These are phyloP conservation scores for Ganaspis brasiliensis DNA, from an alignment of 2,888 invertebrate species.

Conservation along the genomic window DNA sequence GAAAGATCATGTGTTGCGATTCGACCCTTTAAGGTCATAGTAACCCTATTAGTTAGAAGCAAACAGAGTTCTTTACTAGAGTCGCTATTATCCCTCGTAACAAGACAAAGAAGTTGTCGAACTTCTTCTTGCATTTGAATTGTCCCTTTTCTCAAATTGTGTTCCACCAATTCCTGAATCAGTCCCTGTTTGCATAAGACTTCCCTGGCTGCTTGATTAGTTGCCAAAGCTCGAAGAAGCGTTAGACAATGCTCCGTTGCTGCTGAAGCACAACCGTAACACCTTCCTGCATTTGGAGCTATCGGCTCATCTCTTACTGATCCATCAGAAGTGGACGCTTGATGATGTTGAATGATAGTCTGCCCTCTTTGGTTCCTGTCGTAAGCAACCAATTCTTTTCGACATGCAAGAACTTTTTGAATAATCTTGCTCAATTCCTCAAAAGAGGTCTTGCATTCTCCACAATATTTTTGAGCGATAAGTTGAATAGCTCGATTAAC, in stretches of 20 bases:
- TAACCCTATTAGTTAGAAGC: conserved; percentile 91
- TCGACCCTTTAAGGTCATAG: conserved; percentile 89
- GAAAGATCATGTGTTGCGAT: conserved; percentile 88
- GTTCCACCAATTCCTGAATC: conserved; percentile 93
- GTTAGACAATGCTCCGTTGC: conserved; percentile 97
- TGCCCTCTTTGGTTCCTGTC: conserved; percentile 91
- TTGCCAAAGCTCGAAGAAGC: conserved; percentile 93
- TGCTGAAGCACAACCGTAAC: conserved; percentile 94
- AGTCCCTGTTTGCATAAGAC: conserved; percentile 92
- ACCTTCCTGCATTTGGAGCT: conserved; percentile 83
- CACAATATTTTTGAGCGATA: conserved; percentile 96
- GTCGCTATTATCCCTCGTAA: conserved; percentile 92
- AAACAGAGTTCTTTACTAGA: conserved; percentile 93
- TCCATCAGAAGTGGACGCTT: conserved; percentile 46
- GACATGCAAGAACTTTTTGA: conserved; percentile 94
- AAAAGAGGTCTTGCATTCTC: conserved; percentile 96
- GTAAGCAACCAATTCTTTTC: conserved; percentile 94
- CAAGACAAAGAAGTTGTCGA: conserved; percentile 91
- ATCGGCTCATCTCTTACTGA: conserved; percentile 63
- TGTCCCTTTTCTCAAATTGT: conserved; percentile 93
- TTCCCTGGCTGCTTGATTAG: conserved; percentile 88
- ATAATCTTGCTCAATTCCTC: conserved; percentile 96
- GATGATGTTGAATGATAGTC: conserved; percentile 56
- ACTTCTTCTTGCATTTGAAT: conserved; percentile 93
- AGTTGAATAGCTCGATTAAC: conserved; percentile 97